Conservation (phyloP, 2,113 vertebrate species). For the Syngnathus scovelli region DNA sequence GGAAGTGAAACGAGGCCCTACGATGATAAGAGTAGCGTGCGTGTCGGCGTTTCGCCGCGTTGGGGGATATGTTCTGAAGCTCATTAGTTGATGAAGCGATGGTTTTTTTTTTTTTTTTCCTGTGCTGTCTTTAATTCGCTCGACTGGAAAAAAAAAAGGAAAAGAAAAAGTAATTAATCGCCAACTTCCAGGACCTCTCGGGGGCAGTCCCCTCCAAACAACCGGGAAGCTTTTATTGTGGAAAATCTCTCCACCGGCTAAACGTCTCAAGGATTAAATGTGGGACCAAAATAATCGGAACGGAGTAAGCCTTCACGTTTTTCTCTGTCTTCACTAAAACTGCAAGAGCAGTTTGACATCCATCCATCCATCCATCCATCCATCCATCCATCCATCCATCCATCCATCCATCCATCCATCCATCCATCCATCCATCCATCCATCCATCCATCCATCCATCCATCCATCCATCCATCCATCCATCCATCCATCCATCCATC, state of each 20-base stretch:
- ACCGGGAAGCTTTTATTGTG: neutral
- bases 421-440: too few species aligned
- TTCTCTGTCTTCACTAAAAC: neutral
- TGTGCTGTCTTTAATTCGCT: conserved; percentile 54
- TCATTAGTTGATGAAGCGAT: conserved; percentile 55
- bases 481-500: too few species aligned
- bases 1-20: conserved; percentile 32
- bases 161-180: conserved; percentile 61
- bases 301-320: conserved; percentile 13
- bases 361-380: too few species aligned
- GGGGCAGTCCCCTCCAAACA: neutral
- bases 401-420: too few species aligned
- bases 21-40: conserved; percentile 49
- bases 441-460: too few species aligned
- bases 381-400: too few species aligned
- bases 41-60: neutral
- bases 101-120: conserved; percentile 35
- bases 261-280: conserved; percentile 21
- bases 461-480: too few species aligned
- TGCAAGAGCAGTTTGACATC: conserved; percentile 36
- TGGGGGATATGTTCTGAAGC: conserved; percentile 19
- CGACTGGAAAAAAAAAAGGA: conserved; percentile 42
- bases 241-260: neutral
- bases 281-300: conserved; percentile 5
- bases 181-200: conserved; percentile 43